phyloP scores from a whole-genome alignment of 2,797 vertebrate species.

The Anolis apletophallus region DNA sequence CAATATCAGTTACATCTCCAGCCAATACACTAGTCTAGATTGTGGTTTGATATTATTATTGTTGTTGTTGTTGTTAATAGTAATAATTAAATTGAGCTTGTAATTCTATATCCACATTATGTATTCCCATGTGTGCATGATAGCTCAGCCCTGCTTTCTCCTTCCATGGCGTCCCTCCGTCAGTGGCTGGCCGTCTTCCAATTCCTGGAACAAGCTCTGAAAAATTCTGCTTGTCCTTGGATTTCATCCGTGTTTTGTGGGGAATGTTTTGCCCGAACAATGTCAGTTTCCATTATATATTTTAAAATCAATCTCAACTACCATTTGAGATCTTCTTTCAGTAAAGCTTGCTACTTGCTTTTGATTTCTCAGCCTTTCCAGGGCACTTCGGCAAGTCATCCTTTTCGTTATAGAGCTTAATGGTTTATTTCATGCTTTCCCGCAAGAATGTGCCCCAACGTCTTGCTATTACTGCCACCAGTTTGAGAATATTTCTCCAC shows the following conservation, averaged over 20 bases:
- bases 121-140: background rate
- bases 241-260: background rate
- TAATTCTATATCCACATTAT: background rate
- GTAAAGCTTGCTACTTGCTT: too few relatives aligned
- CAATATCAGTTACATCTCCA: too few relatives aligned
- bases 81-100: too few relatives aligned
- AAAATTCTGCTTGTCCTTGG: background rate
- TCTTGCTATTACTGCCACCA: background rate
- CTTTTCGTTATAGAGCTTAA: background rate
- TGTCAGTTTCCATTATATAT: too few relatives aligned
- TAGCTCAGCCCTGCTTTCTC: background rate
- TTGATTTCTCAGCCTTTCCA: background rate
- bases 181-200: background rate
- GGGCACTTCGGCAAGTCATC: background rate
- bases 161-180: background rate
- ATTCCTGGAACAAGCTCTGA: rapidly evolving
- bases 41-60: too few relatives aligned
- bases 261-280: too few relatives aligned
- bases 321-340: too few relatives aligned
- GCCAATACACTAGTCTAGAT: too few relatives aligned
- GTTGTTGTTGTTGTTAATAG: too few relatives aligned
- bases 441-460: background rate
- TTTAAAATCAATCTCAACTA: too few relatives aligned
- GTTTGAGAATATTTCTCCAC: background rate
- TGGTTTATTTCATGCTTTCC: background rate